These are phyloP conservation scores for Ptilodon capucinus DNA, from an alignment of 2,888 invertebrate genomes.

Conservation along the genomic window DNA sequence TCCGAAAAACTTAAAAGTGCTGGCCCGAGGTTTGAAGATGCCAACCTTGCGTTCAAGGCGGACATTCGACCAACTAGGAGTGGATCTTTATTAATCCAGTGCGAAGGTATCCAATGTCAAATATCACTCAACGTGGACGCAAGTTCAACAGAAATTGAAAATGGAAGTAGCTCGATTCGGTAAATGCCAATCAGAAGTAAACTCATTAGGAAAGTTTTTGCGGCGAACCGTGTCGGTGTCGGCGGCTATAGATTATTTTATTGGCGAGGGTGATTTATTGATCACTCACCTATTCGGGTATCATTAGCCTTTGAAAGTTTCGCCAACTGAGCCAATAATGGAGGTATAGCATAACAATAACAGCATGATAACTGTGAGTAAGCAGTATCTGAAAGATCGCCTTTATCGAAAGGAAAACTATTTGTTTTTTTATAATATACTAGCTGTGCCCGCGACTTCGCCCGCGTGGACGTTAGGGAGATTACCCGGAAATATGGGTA, in stretches of 20 bases:
- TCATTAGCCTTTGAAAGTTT: neutral
- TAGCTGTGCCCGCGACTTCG: too few species aligned
- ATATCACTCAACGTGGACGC: neutral
- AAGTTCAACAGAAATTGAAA: neutral
- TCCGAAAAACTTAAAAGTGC: too few species aligned
- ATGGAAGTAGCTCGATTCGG: neutral
- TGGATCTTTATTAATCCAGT: too few species aligned
- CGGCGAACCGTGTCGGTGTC: constrained; percentile 15
- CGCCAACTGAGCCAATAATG: neutral
- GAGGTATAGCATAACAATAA: too few species aligned
- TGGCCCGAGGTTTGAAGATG: too few species aligned
- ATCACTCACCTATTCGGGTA: neutral
- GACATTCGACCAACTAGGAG: too few species aligned
- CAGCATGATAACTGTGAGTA: too few species aligned
- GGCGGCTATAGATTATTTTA: constrained; percentile 21
- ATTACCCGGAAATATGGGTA: too few species aligned
- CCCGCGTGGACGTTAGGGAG: too few species aligned
- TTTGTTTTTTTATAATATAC: too few species aligned
- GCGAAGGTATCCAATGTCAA: neutral
- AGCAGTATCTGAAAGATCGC: neutral
- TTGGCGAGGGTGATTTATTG: neutral
- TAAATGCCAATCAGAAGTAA: constrained; percentile 28
- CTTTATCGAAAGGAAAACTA: too few species aligned
- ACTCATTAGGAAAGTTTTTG: constrained; percentile 36
- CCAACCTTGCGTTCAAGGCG: too few species aligned